Evolutionary conservation across 1,140 invertebrate genomes (phyloP), one percentile per base, ranked within the genome.

Genomic region (Muscidifurax raptorellus): DNA sequence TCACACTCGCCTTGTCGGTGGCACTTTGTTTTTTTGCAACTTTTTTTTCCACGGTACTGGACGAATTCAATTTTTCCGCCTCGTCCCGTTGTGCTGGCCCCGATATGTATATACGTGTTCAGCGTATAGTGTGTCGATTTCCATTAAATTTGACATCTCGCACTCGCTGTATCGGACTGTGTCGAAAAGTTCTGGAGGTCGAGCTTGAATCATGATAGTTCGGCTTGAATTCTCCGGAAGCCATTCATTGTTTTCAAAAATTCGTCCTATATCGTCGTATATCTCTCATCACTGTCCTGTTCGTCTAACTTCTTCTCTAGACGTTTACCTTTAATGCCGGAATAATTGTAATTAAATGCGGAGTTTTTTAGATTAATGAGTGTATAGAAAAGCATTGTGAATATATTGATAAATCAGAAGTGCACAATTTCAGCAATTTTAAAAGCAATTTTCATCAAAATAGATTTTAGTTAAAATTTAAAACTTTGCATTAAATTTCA

Each of bases 141-240:
- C 40, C 40, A 76, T 76, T 76, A 76, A 76, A 76, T 47, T 76
- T 47, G 74, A 76, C 27, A 47, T 76, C 36, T 27, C 36, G 40
- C 40, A 47, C 25, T 18, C 74, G 6, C 9, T 47, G 36, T 47
- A 76, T 76, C 25, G 40, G 40, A 74, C 30, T 36, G 22, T 32
- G 36, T 27, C 74, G 15, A 76, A 76, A 76, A 76, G 36, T 47
- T 72, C 30, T 36, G 30, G 9, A 47, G 22, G 36, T 22, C 40
- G 40, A 76, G 2, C 71, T 9, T 69, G 66, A 69, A 69, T 69
- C 27, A 72, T 72, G 28, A 22, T 36, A 72, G 32, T 30, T 40
- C 15, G 18, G 30, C 28, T 30, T 72, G 32, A 36, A 36, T 40
- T 36, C 71, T 32, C 28, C 6, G 12, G 28, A 72, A 72, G 30